phyloP scores from a whole-genome alignment of 2,888 invertebrate species.

The Tenthredo distinguenda region DNA sequence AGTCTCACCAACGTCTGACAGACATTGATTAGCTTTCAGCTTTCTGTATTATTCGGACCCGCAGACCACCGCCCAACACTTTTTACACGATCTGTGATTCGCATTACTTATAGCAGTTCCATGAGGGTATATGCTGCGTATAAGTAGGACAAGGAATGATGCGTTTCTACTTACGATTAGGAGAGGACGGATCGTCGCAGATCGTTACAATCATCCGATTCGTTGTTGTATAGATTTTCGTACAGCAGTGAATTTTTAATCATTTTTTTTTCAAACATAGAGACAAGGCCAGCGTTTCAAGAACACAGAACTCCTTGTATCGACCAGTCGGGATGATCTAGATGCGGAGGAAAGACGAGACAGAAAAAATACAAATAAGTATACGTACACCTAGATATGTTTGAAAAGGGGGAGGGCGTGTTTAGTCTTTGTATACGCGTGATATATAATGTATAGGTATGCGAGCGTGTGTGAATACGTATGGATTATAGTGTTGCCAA shows the following conservation, averaged over 20 bases:
- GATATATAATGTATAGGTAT: not conserved
- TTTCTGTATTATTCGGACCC: not conserved
- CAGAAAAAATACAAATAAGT: not conserved
- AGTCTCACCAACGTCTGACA: not conserved
- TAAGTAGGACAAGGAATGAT: not conserved
- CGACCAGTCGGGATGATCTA: slow-evolving; percentile 7
- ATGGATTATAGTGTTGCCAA: slow-evolving; percentile 18
- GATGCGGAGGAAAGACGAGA: not conserved
- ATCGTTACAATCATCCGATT: slow-evolving; percentile 6
- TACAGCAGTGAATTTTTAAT: not conserved
- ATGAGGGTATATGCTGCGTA: not conserved
- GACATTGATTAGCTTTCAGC: slow-evolving; percentile 3
- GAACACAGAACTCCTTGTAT: slow-evolving; percentile 1
- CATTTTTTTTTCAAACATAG: not conserved
- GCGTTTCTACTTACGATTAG: not conserved
- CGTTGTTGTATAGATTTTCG: not conserved
- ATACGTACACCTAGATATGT: not conserved
- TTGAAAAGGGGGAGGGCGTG: not conserved
- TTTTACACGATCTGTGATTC: not conserved
- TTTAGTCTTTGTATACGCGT: not conserved
- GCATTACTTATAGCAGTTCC: not conserved
- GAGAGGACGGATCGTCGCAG: not conserved
- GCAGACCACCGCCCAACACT: too few species aligned
- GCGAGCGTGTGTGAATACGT: not conserved
- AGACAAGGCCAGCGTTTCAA: not conserved